Base-by-base conservation (phyloP, 2,888 invertebrate genomes). In the Rapana venosa region DNA sequence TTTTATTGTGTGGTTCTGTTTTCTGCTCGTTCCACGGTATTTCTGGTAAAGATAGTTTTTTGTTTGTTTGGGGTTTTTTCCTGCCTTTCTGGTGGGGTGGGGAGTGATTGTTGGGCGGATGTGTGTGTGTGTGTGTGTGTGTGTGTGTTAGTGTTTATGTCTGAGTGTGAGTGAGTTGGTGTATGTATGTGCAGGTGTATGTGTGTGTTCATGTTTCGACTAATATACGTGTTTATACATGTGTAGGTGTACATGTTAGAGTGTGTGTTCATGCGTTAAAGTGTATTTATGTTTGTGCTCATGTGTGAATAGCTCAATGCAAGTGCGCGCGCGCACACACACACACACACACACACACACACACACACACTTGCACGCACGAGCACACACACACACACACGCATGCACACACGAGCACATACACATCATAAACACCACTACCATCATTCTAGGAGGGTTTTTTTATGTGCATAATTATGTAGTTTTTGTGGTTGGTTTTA, bases 321-420 rank as follows among this genome's bases (percentile, higher is more conserved):
- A 15, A 61, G 61, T 61, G 61, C 61, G 61, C 61, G 79, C 79
- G n/a, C 79, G 79, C 47, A 36, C 8, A 47, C 74, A 88, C 35
- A 88, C n/a, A 88, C 61, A 88, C 61, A 88, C 61, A 88, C 22
- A 88, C 47, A 74, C 61, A 88, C 6, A 79, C 61, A 79, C 35
- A 88, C 35, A 77, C 35, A 88, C 70, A 61, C 61, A 61, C 61
- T 15, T 17, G 17, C 61, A 61, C 61, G 17, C 61, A 61, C 61
- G 61, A n/a, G 61, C 35, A 87, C 35, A 87, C 58, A 87, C 58
- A 61, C 8, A 87, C 66, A 61, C 35, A 87, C 35, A 87, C 5
- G 61, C n/a, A 11, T 30, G 61, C 35, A 87, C 32, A 61, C 61
- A 61, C 61, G 17, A 11, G 17, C 61, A 61, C 61, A 61, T 17